Conservation (phyloP, 2,888 invertebrate species). For the Anodontia alba region DNA sequence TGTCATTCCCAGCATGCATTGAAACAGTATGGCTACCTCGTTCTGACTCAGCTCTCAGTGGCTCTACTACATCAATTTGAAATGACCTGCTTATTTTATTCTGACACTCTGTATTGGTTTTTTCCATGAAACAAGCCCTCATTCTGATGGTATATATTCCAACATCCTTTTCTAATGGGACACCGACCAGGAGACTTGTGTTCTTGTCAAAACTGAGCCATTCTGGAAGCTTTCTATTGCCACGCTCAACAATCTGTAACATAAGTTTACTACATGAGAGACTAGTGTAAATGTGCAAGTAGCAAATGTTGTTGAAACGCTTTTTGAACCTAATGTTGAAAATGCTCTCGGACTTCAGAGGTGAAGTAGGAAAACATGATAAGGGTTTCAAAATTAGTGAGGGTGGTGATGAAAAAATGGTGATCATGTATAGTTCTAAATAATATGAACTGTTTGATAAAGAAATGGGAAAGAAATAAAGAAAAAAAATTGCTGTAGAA, state of each 20-base stretch:
- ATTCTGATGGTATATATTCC: conserved; percentile 46
- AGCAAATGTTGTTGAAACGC: no score
- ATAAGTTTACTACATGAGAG: neutral
- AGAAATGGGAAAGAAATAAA: no score
- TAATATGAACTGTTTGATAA: no score
- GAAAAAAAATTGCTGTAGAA: no score
- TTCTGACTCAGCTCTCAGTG: conserved; percentile 44
- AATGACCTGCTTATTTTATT: conserved; percentile 52
- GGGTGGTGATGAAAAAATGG: no score
- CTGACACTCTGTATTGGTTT: conserved; percentile 36
- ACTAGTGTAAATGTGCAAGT: no score
- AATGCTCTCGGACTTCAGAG: neutral
- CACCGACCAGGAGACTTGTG: conserved; percentile 45
- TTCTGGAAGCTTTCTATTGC: conserved; percentile 43
- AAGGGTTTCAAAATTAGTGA: no score
- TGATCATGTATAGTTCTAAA: no score
- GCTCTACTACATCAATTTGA: conserved; percentile 49
- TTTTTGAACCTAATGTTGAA: no score
- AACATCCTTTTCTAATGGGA: conserved; percentile 38
- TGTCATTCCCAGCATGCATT: conserved; percentile 45
- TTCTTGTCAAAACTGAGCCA: conserved; percentile 51
- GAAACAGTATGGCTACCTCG: conserved; percentile 48
- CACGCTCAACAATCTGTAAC: conserved; percentile 51
- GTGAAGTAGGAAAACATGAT: no score
- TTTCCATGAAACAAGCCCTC: conserved; percentile 47